Evolutionary conservation across 1,140 invertebrate species (phyloP), one percentile per base, ranked within the genome.

Genomic region (Dermatophagoides farinae): DNA sequence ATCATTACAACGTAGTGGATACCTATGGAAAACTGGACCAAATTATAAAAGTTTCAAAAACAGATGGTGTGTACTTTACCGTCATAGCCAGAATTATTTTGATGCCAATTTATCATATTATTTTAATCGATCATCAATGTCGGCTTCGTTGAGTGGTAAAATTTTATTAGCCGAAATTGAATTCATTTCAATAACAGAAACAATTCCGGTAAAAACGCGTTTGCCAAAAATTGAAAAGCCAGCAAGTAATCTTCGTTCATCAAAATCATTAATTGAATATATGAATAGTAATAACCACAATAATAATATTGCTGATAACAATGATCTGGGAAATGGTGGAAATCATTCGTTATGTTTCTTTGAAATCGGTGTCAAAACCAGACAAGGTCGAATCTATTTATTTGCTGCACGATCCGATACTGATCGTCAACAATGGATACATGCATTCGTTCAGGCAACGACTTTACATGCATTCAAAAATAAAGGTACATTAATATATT

Each of bases 11-110:
- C 38, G 43, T 23, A 40, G 43, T 39, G 62, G 62, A 14, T 63
- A 53, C 41, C 47, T 63, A 1, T 63, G 60, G 41, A 63, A 63
- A 43, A 60, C 62, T 12, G 62, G 57, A 16, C 57, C 57, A 22
- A 52, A 43, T 39, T 31, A 47, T 18, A 60, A 53, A 43, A 14
- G n/a, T 6, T 63, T 63, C 22, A 40, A 61, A 14, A n/a, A 63
- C 22, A 31, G 62, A n/a, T 63, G 62, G 62, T 63, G 46, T 50
- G 31, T 60, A 12, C 38, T 63, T 10, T 20, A 54, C 37, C 9
- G 37, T 1, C 10, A 52, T 18, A 25, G 23, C 11, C 25, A 52
- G 1, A 14, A 37, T 40, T 46, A 25, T 31, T n/a, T n/a, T 41
- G 49, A 50, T 31, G 61, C 61, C 9, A 57, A 43, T 10, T 38